Evolutionary conservation across 2,113 vertebrate species (phyloP).

Genomic region (Corapipo altera): DNA sequence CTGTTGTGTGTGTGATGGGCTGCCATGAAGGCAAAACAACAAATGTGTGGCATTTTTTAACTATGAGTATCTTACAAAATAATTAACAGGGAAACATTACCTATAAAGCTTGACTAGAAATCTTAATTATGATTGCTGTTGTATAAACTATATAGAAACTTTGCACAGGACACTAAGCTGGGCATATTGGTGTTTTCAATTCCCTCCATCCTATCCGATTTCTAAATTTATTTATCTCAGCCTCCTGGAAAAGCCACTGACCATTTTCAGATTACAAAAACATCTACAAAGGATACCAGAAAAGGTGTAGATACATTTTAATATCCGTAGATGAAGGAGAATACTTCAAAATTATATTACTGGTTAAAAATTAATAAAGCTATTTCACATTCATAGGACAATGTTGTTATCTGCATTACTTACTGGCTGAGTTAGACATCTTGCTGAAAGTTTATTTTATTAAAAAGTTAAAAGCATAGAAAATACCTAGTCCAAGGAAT

Average conservation of each 20-base stretch:
- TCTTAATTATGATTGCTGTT: neutral
- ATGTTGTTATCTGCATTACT: neutral
- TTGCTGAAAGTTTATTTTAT: neutral
- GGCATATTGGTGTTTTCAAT: neutral
- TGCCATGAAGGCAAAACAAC: neutral
- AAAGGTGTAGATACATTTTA: neutral
- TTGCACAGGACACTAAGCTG: neutral
- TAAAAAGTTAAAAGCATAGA: neutral
- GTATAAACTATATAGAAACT: neutral
- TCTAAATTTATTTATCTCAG: neutral
- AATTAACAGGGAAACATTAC: neutral
- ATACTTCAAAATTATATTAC: neutral
- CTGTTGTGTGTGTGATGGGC: neutral
- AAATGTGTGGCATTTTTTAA: neutral
- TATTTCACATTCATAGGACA: neutral
- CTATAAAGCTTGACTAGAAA: neutral
- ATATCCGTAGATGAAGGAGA: neutral
- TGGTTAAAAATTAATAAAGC: constrained; percentile 5
- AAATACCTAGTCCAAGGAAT: neutral
- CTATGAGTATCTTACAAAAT: neutral
- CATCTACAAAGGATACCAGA: neutral
- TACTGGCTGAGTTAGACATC: neutral
- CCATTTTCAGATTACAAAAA: neutral
- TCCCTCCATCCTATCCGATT: neutral
- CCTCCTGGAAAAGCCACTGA: neutral